These are phyloP conservation scores for Halocynthia roretzi DNA, from an alignment of 23 tunicate genomes.

Conservation along the genomic window DNA sequence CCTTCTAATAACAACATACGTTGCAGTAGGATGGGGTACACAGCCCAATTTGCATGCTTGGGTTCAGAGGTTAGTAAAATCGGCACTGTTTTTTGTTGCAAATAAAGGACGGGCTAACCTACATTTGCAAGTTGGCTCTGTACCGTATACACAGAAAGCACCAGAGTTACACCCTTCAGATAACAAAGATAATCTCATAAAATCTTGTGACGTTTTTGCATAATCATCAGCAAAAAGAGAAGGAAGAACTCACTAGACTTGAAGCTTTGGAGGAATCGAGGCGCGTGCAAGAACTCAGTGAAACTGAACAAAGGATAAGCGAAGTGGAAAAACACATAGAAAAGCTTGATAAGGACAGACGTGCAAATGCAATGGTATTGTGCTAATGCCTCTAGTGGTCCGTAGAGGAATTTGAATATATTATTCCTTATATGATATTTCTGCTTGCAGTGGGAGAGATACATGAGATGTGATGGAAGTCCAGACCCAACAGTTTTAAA, in stretches of 20 bases:
- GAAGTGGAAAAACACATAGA: slow-evolving; percentile 20
- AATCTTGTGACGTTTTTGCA: neutral
- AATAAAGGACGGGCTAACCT: neutral
- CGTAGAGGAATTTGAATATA: too few species aligned
- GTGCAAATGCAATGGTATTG: slow-evolving; percentile 49
- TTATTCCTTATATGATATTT: neutral
- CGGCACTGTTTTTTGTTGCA: too few species aligned
- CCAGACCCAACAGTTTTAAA: slow-evolving; percentile 79
- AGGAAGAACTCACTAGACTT: slow-evolving; percentile 37
- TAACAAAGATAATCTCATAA: too few species aligned
- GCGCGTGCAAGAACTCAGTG: slow-evolving; percentile 35
- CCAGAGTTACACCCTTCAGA: too few species aligned
- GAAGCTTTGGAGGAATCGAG: slow-evolving; percentile 33
- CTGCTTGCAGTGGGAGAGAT: slow-evolving; percentile 60
- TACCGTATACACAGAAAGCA: neutral
- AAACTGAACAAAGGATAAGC: slow-evolving; percentile 38
- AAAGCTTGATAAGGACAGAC: slow-evolving; percentile 21
- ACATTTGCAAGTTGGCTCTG: neutral
- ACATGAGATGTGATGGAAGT: slow-evolving; percentile 68
- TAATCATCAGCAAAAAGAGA: slow-evolving; percentile 24
- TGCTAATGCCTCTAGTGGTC: too few species aligned
- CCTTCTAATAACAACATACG: too few species aligned
- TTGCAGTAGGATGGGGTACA: too few species aligned
- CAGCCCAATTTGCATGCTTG: too few species aligned
- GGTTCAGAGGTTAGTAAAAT: too few species aligned